Conservation (phyloP, 2,888 invertebrate genomes). For the Drosophila suboccidentalis region DNA sequence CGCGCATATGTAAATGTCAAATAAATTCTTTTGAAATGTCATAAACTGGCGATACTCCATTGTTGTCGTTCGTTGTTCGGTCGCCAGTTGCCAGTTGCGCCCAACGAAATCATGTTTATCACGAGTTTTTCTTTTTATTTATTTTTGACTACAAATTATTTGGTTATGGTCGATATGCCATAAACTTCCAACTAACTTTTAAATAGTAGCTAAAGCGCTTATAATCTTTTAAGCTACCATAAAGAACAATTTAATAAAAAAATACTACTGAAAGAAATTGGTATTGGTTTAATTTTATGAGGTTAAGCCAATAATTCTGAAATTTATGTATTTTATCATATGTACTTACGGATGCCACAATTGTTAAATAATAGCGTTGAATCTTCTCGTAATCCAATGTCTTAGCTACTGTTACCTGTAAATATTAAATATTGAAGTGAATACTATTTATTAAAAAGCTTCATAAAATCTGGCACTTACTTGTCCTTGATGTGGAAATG, state of each 20-base stretch:
- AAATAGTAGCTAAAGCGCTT: not conserved
- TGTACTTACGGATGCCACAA: constrained; percentile 93
- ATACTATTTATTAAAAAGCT: no score
- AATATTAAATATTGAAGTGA: not conserved
- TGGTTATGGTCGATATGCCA: constrained; percentile 6
- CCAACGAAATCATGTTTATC: constrained; percentile 19
- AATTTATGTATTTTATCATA: not conserved
- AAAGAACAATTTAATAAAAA: not conserved
- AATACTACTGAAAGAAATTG: no score
- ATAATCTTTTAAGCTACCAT: not conserved
- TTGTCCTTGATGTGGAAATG: constrained; percentile 94
- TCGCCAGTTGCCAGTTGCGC: constrained; percentile 11
- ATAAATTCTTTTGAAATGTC: constrained; percentile 59
- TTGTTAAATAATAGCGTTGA: constrained; percentile 94
- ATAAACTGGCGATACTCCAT: constrained; percentile 47
- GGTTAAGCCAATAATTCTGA: not conserved
- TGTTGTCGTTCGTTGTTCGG: constrained; percentile 17
- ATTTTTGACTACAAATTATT: not conserved
- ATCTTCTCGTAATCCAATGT: constrained; percentile 95
- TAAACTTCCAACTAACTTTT: not conserved
- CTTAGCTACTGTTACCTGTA: constrained; percentile 91
- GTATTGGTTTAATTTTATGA: no score
- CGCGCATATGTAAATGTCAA: constrained; percentile 53
- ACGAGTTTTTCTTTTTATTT: not conserved
- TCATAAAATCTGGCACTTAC: constrained; percentile 62